Conservation (phyloP, 2,797 vertebrate species). For the Semaprochilodus insignis region DNA sequence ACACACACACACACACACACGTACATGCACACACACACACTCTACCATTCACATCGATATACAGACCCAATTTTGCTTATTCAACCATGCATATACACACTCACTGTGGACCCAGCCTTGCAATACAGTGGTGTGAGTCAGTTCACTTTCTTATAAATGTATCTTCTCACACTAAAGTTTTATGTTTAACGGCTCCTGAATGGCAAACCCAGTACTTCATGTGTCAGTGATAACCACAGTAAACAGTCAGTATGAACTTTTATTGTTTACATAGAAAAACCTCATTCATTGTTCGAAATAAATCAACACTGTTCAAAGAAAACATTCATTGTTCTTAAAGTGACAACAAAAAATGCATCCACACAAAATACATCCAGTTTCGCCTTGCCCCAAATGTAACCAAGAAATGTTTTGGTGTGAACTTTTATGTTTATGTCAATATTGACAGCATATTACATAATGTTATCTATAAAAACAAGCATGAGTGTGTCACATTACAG, state of each 20-base stretch:
- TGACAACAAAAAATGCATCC: no score
- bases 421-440: no score
- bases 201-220: not conserved
- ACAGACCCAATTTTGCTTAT: conserved; percentile 34
- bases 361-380: no score
- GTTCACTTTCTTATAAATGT: not conserved
- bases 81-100: not conserved
- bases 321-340: not conserved
- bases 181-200: not conserved
- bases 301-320: not conserved
- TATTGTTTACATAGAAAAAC: not conserved
- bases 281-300: not conserved
- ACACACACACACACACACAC: conserved; percentile 59
- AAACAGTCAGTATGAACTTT: not conserved
- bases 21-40: conserved; percentile 21
- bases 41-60: conserved; percentile 13
- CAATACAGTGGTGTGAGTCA: not conserved
- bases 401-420: no score
- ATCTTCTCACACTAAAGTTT: not conserved
- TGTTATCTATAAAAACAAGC: no score
- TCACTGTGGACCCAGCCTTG: not conserved
- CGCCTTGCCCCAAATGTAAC: no score
- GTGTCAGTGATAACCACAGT: not conserved
- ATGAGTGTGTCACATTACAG: no score
- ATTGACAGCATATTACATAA: no score